These are phyloP conservation scores for Aphelinus certus DNA, from an alignment of 1,140 invertebrate species.

Conservation along the genomic window DNA sequence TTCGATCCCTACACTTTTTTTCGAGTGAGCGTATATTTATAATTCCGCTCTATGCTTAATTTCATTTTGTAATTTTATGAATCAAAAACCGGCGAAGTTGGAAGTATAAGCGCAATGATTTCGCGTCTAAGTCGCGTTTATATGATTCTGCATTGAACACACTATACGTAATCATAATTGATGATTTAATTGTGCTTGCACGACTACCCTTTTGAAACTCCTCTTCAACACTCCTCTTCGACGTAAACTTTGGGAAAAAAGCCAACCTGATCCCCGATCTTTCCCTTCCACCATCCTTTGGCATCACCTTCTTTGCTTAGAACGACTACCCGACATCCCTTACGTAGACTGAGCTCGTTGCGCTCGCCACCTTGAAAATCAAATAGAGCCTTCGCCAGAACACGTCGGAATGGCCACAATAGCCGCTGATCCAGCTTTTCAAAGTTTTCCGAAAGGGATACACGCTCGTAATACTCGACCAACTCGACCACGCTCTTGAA, in stretches of 20 bases:
- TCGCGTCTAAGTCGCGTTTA: neutral
- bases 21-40: conserved; percentile 11
- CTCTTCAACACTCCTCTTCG: conserved; percentile 57
- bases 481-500: conserved; percentile 90
- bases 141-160: conserved; percentile 22
- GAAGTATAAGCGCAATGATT: conserved; percentile 1
- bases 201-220: neutral
- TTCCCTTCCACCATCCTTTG: conserved; percentile 86
- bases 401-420: conserved; percentile 79
- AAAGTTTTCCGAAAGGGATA: conserved; percentile 90
- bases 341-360: conserved; percentile 80
- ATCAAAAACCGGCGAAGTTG: conserved; percentile 6
- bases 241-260: conserved; percentile 76
- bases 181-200: conserved; percentile 21
- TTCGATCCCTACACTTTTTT: conserved; percentile 27
- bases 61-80: conserved; percentile 11
- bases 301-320: conserved; percentile 80
- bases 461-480: conserved; percentile 88
- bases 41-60: conserved; percentile 19
- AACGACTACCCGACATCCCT: conserved; percentile 82
- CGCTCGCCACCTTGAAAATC: conserved; percentile 78
- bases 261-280: conserved; percentile 72
- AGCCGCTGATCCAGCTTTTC: conserved; percentile 80
- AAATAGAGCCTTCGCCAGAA: conserved; percentile 79
- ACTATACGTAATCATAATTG: conserved; percentile 21